Base-by-base conservation (phyloP, 2,797 vertebrate genomes). In the Micropoecilia bifurca region DNA sequence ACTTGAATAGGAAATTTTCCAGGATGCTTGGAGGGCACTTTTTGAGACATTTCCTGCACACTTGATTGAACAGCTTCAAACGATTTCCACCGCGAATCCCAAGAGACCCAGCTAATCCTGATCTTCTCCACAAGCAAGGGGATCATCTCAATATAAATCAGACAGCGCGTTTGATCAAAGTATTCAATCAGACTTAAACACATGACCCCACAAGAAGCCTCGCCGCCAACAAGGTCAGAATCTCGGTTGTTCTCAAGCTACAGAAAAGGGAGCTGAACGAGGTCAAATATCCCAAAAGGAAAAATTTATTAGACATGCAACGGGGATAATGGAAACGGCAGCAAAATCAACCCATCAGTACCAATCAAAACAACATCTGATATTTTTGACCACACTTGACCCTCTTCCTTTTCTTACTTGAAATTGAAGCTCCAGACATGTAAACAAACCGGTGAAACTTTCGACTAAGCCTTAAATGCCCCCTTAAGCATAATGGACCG, bases 61-160 rank as follows among this genome's bases (percentile, higher is more conserved):
- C 92, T 87, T 92, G 93, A 94, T 85, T 94, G 94, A 95, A 89
- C 95, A 88, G 92, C 95, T 95, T 96, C 95, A 96, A 95, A 95
- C 82, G 86, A 80, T 86, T 90, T 91, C 87, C 79, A 83, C 86
- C 71, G 25, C 63, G 87, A 89, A 90, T 95, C 93, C 91, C 93
- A 83, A 87, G 92, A 88, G 94, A 92, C 93, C 88, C 80, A 87
- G 91, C 88, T 95, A 95, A 96, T 96, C 95, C 94, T 95, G 94
- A 95, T 95, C 94, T 95, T 94, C 93, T 92, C 90, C 89, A 91
- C 92, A 89, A 94, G 92, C 92, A 91, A 90, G 93, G 87, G 94
- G 94, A 96, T 95, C 94, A 95, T 95, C 94, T 95, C 93, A 90
- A 88, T 90, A 93, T 89, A 94, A 94, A 96, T 96, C 95, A 96